Percentiles rank a stretch among this genome's conserved stretches.
Conservation (phyloP, 2,888 invertebrate species). For the Villa cingulata region DNA sequence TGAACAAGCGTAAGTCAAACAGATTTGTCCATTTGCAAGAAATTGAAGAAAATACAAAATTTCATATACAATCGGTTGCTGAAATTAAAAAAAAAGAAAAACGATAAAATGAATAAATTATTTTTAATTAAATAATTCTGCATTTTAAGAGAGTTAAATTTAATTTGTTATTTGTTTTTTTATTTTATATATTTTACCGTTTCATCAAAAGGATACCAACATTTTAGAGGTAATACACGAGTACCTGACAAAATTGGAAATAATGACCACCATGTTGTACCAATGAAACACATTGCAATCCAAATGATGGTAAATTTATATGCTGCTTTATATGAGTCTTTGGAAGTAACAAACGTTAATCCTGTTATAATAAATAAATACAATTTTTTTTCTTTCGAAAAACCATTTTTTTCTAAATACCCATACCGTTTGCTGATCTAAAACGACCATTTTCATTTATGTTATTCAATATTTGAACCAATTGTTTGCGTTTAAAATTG, state of each 20-base stretch:
- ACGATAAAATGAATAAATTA: too few species aligned
- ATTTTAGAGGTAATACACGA: conserved; percentile 10
- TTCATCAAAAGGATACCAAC: conserved; percentile 15
- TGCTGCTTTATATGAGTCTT: conserved; percentile 6
- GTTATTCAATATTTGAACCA: conserved; percentile 29
- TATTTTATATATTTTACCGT: not conserved
- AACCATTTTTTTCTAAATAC: not conserved
- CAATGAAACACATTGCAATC: conserved; percentile 7
- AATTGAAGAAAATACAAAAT: conserved; percentile 16
- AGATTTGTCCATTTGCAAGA: conserved; percentile 17
- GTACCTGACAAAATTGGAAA: conserved; percentile 7
- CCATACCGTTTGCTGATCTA: conserved; percentile 34
- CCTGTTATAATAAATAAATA: not conserved
- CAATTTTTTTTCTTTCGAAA: not conserved
- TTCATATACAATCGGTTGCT: conserved; percentile 14
- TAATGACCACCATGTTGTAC: conserved; percentile 9
- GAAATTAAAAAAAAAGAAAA: not conserved
- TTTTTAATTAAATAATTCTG: too few species aligned
- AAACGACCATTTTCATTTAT: conserved; percentile 35
- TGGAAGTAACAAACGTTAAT: conserved; percentile 9
- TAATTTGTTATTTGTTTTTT: too few species aligned
- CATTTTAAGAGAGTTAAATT: too few species aligned
- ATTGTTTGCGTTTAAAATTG: conserved; percentile 26
- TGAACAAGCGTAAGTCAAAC: conserved; percentile 13
- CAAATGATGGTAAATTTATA: conserved; percentile 6